These are phyloP conservation scores for Gymnogyps californianus DNA, from an alignment of 2,113 vertebrate genomes.

Conservation along the genomic window DNA sequence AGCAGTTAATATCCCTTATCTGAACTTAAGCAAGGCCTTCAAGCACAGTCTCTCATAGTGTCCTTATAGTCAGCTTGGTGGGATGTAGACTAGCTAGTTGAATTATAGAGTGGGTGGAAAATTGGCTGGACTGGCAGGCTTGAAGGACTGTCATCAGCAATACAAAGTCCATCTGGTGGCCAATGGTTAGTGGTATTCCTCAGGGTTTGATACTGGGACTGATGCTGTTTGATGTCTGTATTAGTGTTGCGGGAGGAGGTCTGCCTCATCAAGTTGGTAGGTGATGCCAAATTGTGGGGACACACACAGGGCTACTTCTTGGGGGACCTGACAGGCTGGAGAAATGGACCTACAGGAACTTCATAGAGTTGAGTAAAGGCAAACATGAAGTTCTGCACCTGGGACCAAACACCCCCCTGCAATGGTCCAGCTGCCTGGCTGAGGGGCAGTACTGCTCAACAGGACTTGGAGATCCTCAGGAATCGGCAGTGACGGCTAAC, in stretches of 20 bases:
- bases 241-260: neutral
- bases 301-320: neutral
- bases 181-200: neutral
- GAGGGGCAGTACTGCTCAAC: neutral
- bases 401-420: neutral
- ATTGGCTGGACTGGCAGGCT: neutral
- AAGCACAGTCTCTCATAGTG: neutral
- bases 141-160: neutral
- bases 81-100: neutral
- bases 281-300: neutral
- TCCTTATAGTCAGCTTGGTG: neutral
- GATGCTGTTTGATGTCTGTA: neutral
- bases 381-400: neutral
- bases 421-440: neutral
- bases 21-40: neutral
- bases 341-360: neutral
- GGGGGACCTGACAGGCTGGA: neutral
- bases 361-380: neutral
- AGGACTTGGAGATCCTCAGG: neutral
- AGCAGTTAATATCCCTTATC: neutral
- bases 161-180: neutral
- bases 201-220: neutral
- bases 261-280: neutral
- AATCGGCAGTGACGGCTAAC: accelerated
- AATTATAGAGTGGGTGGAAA: neutral